Evolutionary conservation across 2,888 invertebrate species (phyloP).

Genomic region (Coelopa pilipes): DNA sequence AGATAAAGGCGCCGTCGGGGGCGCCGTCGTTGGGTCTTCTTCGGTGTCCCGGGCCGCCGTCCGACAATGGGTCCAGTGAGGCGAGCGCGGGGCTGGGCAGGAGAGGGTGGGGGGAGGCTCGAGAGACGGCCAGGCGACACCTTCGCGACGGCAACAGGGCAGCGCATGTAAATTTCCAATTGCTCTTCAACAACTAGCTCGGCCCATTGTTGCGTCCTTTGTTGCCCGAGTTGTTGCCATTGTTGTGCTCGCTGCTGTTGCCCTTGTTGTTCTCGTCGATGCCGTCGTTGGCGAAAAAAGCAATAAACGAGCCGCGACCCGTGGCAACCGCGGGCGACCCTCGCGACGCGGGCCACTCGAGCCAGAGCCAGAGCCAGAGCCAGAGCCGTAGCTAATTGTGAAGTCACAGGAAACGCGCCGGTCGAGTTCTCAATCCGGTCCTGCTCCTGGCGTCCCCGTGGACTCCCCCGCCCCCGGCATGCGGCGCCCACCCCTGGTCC

Average conservation of each 20-base stretch:
- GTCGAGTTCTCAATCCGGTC: conserved; percentile 41
- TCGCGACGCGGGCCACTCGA: neutral
- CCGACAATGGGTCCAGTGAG: conserved; percentile 40
- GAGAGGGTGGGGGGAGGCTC: no score
- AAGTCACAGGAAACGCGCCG: conserved; percentile 50
- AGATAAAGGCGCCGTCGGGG: conserved; percentile 58
- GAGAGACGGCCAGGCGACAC: conserved; percentile 17
- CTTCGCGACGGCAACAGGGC: neutral
- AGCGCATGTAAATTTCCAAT: conserved; percentile 25
- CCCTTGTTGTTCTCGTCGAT: no score
- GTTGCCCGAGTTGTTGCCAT: neutral
- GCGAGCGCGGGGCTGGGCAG: no score
- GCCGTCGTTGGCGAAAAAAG: conserved; percentile 41
- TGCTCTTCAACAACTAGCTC: conserved; percentile 17
- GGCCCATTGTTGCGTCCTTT: neutral
- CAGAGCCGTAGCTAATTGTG: conserved; percentile 59
- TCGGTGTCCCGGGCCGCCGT: conserved; percentile 22
- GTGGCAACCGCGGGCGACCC: neutral
- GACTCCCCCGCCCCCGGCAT: neutral
- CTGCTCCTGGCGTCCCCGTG: conserved; percentile 4
- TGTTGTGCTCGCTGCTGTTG: no score
- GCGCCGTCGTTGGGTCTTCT: conserved; percentile 40
- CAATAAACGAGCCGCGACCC: conserved; percentile 48
- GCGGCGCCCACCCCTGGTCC: neutral
- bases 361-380: no score